Conservation (phyloP, 2,888 invertebrate species). For the Acrobasis repandana region DNA sequence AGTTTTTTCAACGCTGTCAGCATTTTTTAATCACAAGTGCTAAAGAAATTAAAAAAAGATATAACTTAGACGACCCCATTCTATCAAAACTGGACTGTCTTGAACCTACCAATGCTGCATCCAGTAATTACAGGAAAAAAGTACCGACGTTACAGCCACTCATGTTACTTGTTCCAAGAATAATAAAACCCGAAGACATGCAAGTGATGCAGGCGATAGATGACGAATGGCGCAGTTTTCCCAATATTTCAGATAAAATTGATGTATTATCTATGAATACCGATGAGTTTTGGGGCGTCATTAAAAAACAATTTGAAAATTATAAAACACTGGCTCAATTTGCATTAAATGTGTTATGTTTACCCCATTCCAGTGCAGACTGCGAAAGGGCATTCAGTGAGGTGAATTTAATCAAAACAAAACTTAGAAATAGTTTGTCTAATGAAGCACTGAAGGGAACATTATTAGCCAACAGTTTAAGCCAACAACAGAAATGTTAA, state of each 20-base stretch:
- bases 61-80: slow-evolving; percentile 14
- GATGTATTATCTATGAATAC: slow-evolving; percentile 22
- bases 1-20: background rate
- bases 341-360: slow-evolving; percentile 23
- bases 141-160: background rate
- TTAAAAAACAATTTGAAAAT: slow-evolving; percentile 9
- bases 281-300: slow-evolving; percentile 18
- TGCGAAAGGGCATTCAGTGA: too few relatives aligned
- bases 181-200: background rate
- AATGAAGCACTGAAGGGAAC: too few relatives aligned
- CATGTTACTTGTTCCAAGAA: background rate
- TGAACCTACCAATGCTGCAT: background rate
- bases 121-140: background rate
- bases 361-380: slow-evolving; percentile 7
- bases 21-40: slow-evolving; percentile 18
- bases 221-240: slow-evolving; percentile 26
- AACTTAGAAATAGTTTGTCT: too few relatives aligned
- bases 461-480: too few relatives aligned
- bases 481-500: too few relatives aligned
- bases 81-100: background rate
- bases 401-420: too few relatives aligned
- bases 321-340: slow-evolving; percentile 23
- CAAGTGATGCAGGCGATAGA: slow-evolving; percentile 20
- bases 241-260: slow-evolving; percentile 3
- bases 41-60: slow-evolving; percentile 18